Base-by-base conservation (phyloP, 2,888 invertebrate genomes). In the Aplocera efformata region DNA sequence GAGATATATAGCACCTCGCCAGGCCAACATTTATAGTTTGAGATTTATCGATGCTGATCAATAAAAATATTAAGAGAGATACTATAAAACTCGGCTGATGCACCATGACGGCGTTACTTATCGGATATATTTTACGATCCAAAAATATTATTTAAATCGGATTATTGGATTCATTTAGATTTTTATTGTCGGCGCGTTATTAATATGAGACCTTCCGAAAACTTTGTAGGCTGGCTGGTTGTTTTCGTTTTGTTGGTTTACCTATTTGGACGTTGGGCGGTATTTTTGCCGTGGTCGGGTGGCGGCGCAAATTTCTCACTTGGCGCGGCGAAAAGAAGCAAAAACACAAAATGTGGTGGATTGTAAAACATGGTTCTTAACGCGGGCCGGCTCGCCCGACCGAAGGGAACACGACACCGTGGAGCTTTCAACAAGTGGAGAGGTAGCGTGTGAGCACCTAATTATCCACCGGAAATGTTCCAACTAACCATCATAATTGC, bases 41-140 rank as follows among this genome's bases (percentile, higher is more conserved):
- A 72, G 70, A 76, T 80, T 80, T 80, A 82, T 79, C 58, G 72
- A 65, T 47, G 58, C 69, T 60, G 67, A 71, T 69, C 74, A 68
- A 80, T 76, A 79, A 76, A 79, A 77, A 68, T 75, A 72, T 74
- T 63, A 56, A 64, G 67, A 71, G 67, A 67, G 56, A 53, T 58
- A 42, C 56, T 64, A 72, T 75, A 78, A 79, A 77, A 72, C 51
- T 53, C 50, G 55, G 53, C 62, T 60, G 59, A 56, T 54, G 54
- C 59, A 57, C 63, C 58, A 51, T 57, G 60, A 65, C 58, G 55
- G 48, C 60, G 51, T 56, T 57, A 58, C 63, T 48, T 46, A 60
- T 48, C 61, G 51, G 56, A 56, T 44, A 62, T 66, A 63, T 64
- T 78, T 78, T 76, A 76, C 61, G 63, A 68, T 63, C 58, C 31